phyloP scores from a whole-genome alignment of 2,113 vertebrate species.

The Platycercus adscitus region DNA sequence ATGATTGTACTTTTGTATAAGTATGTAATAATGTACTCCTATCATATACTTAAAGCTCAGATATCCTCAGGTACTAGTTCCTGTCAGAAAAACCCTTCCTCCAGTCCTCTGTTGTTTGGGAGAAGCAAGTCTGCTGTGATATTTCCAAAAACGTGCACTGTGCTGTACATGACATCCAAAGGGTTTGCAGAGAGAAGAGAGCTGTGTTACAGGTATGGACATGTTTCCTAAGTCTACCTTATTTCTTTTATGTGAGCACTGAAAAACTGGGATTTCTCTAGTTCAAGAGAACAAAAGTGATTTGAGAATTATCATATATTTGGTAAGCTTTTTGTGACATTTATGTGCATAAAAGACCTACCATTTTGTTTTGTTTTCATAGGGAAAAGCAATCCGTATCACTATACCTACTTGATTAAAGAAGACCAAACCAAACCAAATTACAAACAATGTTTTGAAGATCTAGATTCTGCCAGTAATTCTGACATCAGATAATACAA shows the following conservation, averaged over 20 bases:
- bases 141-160: not conserved
- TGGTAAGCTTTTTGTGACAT: not conserved
- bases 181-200: not conserved
- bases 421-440: rapidly evolving
- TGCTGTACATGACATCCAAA: not conserved
- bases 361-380: not conserved
- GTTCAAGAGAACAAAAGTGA: not conserved
- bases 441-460: not conserved
- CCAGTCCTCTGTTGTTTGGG: not conserved
- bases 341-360: not conserved
- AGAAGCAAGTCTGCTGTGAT: not conserved
- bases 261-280: not conserved
- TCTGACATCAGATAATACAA: not conserved
- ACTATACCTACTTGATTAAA: not conserved
- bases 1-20: not conserved
- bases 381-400: not conserved
- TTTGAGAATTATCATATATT: not conserved
- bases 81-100: not conserved
- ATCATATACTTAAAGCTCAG: not conserved
- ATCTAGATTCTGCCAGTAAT: not conserved
- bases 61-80: not conserved
- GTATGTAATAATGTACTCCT: not conserved
- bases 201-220: not conserved
- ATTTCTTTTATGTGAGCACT: not conserved
- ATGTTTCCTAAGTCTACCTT: not conserved